phyloP scores from a whole-genome alignment of 2,113 vertebrate genomes.

The Leptodactylus fuscus region DNA sequence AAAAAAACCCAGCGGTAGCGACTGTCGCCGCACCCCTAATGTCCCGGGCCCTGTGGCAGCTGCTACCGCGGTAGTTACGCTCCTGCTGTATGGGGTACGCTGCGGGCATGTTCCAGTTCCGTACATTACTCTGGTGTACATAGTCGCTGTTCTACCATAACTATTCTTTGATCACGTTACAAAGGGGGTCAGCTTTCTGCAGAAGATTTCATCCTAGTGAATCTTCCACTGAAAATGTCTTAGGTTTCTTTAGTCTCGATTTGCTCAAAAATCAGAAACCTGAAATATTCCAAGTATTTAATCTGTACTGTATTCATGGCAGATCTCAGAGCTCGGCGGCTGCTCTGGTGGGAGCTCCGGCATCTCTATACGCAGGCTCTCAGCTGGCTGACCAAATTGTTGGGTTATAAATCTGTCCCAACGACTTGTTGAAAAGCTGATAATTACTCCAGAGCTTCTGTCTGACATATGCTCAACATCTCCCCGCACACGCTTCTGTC shows the following conservation, averaged over 20 bases:
- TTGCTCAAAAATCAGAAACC: not conserved
- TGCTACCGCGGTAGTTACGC: too few species aligned
- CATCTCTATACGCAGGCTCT: not conserved
- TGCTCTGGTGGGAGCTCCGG: not conserved
- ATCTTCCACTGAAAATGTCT: not conserved
- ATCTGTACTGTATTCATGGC: too few species aligned
- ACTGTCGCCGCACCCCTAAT: too few species aligned
- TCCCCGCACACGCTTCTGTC: not conserved
- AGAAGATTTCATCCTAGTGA: too few species aligned
- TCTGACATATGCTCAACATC: slow-evolving; percentile 34
- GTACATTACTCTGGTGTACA: not conserved
- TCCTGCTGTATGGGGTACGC: not conserved
- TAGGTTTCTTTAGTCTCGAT: not conserved
- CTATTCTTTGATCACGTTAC: not conserved
- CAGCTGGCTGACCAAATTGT: slow-evolving; percentile 10
- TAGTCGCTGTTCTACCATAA: not conserved
- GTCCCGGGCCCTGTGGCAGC: too few species aligned
- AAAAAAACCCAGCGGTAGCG: too few species aligned
- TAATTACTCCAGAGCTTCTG: slow-evolving; percentile 30
- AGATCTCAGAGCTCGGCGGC: not conserved
- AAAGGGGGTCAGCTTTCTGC: not conserved
- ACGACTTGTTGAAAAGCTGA: slow-evolving; percentile 34
- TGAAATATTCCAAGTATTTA: not conserved
- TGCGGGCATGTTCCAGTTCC: not conserved
- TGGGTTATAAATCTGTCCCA: slow-evolving; percentile 38